A percentile compares a stretch with the other conserved stretches of the same genome.
phyloP scores from a whole-genome alignment of 1,140 invertebrate species.

The Lucilia sericata region DNA sequence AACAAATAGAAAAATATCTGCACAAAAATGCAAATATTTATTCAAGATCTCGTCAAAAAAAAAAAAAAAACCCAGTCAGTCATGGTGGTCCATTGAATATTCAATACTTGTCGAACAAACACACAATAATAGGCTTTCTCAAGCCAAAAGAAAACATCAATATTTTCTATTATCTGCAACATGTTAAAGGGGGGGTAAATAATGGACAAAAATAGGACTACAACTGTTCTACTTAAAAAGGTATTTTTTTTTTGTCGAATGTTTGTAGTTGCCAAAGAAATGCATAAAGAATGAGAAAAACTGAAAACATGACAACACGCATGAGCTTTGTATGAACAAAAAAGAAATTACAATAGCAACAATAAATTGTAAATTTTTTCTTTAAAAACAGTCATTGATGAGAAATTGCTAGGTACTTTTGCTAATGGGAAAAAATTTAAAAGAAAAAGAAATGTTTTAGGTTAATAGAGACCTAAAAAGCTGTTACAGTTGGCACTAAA shows the following conservation, averaged over 20 bases:
- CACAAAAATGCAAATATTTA: conserved; percentile 18
- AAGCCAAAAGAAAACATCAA: too few relatives aligned
- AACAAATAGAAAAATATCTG: not conserved
- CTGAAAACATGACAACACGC: conserved; percentile 9
- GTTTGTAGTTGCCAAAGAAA: not conserved
- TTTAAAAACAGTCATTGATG: not conserved
- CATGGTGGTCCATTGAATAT: conserved; percentile 23
- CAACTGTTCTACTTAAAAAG: not conserved
- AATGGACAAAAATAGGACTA: conserved; percentile 18
- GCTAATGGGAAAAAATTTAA: not conserved
- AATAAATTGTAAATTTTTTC: not conserved
- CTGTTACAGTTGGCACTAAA: too few relatives aligned
- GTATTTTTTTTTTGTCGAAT: not conserved
- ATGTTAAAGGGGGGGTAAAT: not conserved
- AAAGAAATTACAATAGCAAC: not conserved
- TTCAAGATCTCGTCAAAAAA: not conserved
- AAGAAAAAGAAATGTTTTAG: not conserved
- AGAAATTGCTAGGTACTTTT: not conserved
- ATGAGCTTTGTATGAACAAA: not conserved
- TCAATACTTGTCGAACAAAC: not conserved
- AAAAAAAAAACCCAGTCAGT: not conserved
- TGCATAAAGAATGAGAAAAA: not conserved
- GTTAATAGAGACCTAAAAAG: too few relatives aligned
- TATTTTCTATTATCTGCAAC: not conserved
- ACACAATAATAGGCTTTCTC: not conserved